These are phyloP conservation scores for Holocentrus rufus DNA, from an alignment of 2,797 vertebrate genomes.

Conservation along the genomic window DNA sequence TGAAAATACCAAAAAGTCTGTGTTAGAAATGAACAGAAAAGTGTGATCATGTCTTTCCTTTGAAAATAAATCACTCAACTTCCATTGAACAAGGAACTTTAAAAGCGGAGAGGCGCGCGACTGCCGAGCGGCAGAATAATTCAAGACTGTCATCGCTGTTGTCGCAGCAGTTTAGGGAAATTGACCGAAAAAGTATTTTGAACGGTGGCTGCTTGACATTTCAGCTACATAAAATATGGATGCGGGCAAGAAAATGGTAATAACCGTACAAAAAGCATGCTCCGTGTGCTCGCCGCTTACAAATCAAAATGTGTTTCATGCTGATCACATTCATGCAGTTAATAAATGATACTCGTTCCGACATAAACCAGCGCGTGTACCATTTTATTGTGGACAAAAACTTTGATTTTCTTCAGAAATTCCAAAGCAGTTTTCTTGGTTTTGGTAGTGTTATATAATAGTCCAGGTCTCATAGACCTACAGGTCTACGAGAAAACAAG, in stretches of 20 bases:
- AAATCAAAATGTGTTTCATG: no score
- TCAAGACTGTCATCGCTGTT: constrained; percentile 12
- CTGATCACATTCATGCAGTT: no score
- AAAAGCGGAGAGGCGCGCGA: neutral
- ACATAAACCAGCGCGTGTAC: no score
- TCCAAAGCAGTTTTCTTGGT: no score
- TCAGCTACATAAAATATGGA: neutral
- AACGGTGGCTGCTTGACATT: constrained; percentile 9
- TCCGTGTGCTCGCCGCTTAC: no score
- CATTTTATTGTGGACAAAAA: no score
- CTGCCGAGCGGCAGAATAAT: neutral
- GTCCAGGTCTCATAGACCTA: no score
- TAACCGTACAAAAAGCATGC: neutral
- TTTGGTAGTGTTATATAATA: no score
- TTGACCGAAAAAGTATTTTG: neutral
- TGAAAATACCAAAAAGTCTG: constrained; percentile 33
- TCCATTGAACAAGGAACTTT: constrained; percentile 1
- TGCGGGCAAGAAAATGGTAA: neutral
- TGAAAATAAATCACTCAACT: constrained; percentile 13
- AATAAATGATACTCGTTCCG: no score
- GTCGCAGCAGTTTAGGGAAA: constrained; percentile 29
- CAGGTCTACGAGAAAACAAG: no score
- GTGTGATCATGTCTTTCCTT: constrained; percentile 23
- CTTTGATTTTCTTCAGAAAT: no score
- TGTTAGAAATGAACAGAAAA: constrained; percentile 11